These are phyloP conservation scores for Cotesia glomerata DNA, from an alignment of 1,140 invertebrate genomes.

Conservation along the genomic window DNA sequence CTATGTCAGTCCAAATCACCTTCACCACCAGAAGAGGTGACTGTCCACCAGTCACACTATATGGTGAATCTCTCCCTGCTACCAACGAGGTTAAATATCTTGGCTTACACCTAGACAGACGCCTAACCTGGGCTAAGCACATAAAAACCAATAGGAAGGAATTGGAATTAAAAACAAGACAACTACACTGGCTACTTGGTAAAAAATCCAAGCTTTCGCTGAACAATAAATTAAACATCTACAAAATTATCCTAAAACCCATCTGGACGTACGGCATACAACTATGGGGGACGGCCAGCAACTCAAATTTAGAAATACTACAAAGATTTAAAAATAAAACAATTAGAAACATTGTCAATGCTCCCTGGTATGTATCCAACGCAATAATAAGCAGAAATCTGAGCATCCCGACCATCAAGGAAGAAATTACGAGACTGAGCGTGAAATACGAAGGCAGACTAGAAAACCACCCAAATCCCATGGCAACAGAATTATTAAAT, in stretches of 20 bases:
- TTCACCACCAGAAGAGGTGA: constrained; percentile 40
- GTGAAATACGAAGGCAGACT: background rate
- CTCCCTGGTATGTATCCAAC: constrained; percentile 3
- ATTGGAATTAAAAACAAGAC: constrained; percentile 13
- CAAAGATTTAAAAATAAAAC: constrained; percentile 32
- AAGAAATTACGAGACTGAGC: background rate
- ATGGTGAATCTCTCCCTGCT: constrained; percentile 18
- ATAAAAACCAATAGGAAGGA: constrained; percentile 29
- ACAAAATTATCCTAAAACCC: constrained; percentile 44
- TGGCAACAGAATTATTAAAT: background rate
- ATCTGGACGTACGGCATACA: background rate
- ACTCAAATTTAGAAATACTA: constrained; percentile 31
- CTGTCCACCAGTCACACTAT: constrained; percentile 24
- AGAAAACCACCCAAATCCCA: constrained; percentile 1
- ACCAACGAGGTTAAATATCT: constrained; percentile 30
- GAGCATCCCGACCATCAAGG: background rate
- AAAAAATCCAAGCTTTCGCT: constrained; percentile 35
- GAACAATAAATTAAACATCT: constrained; percentile 46
- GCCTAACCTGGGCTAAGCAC: constrained; percentile 30
- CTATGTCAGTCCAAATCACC: constrained; percentile 42
- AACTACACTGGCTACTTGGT: constrained; percentile 41
- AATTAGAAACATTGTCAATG: background rate
- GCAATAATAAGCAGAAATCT: background rate
- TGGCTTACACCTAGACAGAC: constrained; percentile 29
- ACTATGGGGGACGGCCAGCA: constrained; percentile 36